Base-by-base conservation (phyloP, 2,888 invertebrate species). In the Drosophila suboccidentalis region DNA sequence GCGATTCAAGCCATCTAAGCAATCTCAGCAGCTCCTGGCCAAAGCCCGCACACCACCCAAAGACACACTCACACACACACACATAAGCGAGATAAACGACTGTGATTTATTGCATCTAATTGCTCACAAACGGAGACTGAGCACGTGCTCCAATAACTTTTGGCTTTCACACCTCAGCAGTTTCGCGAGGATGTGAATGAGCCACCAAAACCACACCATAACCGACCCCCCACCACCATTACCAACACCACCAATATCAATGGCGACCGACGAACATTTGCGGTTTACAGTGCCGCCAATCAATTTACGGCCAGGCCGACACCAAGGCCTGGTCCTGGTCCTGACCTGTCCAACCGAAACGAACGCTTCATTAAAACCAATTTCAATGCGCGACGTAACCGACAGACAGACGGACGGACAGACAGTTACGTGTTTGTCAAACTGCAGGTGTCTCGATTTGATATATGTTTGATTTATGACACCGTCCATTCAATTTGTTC, bases 131-230 rank as follows among this genome's bases (percentile, higher is more conserved):
- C 49, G 58, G 55, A 43, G 62, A 62, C 70, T 68, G 34, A 77
- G 89, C 78, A 88, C 83, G 83, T 83, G 83, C 83, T 77, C 87
- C 87, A 83, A 83, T 83, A 86, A 88, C 87, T 88, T 86, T 83
- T 88, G 82, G 79, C 73, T 77, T 78, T 77, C 75, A 77, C 77
- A 77, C 77, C 77, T 77, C 77, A 77, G 77, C 77, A 77, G 66
- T 75, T 79, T 78, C 75, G 76, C 65, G 70, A 54, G 68, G 2
- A 58, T 58, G 58, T 36, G 53, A 46, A 65, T 59, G 70, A 57
- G 51, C 77, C 69, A 60, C 47, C 58, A 36, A 36, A 50, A n/a
- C 43, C 43, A 19, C 43, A 50, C 19, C 34, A 11, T 29, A n/a
- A 8, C 26, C 26, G 3, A 0, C 1, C 26, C 8, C 13, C 13